Base-by-base conservation (phyloP, 2,888 invertebrate species). In the Marronus borbonicus region DNA sequence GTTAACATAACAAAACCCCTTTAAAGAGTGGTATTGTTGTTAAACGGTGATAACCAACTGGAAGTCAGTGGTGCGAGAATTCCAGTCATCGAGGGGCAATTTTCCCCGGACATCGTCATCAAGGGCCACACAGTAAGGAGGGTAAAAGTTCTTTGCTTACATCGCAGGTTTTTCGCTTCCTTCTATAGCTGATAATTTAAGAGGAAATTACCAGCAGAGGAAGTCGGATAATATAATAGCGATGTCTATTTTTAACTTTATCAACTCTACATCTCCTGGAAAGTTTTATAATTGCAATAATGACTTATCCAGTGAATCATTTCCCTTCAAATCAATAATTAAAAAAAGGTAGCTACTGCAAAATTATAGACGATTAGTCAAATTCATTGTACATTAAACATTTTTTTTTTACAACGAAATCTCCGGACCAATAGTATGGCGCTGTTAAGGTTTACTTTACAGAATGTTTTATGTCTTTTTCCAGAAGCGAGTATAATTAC, bases 21-120 rank as follows among this genome's bases (percentile, higher is more conserved):
- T 79, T 82, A 82, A 82, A 82, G 82, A 82, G 80, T 79, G 60
- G 81, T 81, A 82, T 82, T 82, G 82, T 82, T 82, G 68, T 78
- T 79, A 78, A 77, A 78, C 79, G 77, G 70, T 82, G 82, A 82
- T 82, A 80, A 80, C 80, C 76, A 68, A 62, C 69, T 60, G 60
- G 36, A 76, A 78, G 39, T 75, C 76, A 69, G 60, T 36, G 69
- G 69, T 75, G 75, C 78, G 68, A 58, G 39, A 76, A 76, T 55
- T 20, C 14, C 64, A 24, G 28, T 3, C 28, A 28, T 28, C 66
- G 52, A 10, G 44, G 60, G 72, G 72, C 49, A 74, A 74, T 74
- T 74, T 74, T 62, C 60, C 24, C 60, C 58, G 24, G 72, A 44
- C 31, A 49, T 49, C 58, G 20, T 72, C 62, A 74, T 44, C 72